phyloP scores from a whole-genome alignment of 2,888 invertebrate species.

The Alcis repandata region DNA sequence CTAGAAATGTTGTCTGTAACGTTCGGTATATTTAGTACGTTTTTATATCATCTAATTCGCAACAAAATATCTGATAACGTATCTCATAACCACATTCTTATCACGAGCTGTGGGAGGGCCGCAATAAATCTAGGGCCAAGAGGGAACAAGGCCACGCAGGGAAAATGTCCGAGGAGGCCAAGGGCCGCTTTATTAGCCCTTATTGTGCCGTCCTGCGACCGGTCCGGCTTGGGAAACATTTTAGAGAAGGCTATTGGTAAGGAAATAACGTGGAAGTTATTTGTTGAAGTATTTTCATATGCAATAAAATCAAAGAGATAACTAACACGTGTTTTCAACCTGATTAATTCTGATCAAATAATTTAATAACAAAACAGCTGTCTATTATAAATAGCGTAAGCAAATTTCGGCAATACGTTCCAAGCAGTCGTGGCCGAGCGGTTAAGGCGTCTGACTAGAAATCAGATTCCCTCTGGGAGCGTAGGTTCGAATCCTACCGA shows the following conservation, averaged over 20 bases:
- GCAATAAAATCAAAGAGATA: no score
- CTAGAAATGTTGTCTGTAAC: not conserved
- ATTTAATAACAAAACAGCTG: not conserved
- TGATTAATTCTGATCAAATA: not conserved
- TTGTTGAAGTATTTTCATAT: not conserved
- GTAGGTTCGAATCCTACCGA: conserved; percentile 96
- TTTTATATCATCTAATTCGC: conserved; percentile 20
- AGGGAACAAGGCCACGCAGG: conserved; percentile 29
- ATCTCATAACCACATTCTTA: conserved; percentile 41
- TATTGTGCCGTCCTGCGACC: conserved; percentile 29
- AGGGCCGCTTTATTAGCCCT: conserved; percentile 42
- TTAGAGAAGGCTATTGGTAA: not conserved
- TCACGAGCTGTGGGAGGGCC: conserved; percentile 31
- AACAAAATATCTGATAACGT: conserved; percentile 22
- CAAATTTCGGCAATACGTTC: not conserved
- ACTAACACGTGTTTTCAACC: no score
- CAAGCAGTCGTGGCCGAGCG: conserved; percentile 93
- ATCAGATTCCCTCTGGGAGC: conserved; percentile 96
- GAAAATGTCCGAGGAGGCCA: conserved; percentile 20
- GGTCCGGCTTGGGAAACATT: not conserved
- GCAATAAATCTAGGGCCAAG: conserved; percentile 43
- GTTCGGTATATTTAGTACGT: not conserved
- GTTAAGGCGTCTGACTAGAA: conserved; percentile 96
- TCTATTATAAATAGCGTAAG: not conserved
- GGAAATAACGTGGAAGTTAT: not conserved